Conservation (phyloP, 2,888 invertebrate genomes). For the Drosophila kanekoi region DNA sequence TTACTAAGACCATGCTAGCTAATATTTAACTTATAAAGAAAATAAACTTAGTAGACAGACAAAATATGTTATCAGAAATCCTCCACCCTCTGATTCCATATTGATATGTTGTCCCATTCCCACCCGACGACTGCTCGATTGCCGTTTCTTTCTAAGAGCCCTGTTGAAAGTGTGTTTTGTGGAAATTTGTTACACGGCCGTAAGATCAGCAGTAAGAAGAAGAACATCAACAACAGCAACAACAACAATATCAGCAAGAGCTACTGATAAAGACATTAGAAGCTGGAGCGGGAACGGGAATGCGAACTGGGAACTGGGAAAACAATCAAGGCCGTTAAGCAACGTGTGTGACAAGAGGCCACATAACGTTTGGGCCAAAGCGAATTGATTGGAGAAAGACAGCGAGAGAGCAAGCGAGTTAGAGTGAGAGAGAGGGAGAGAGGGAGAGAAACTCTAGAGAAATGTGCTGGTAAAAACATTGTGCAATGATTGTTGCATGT, state of each 20-base stretch:
- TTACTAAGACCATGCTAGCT: too few species aligned
- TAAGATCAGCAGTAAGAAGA: constrained; percentile 26
- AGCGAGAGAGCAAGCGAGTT: constrained; percentile 6
- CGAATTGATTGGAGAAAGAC: constrained; percentile 66
- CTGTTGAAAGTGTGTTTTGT: constrained; percentile 18
- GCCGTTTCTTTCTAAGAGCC: background rate
- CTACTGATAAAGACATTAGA: constrained; percentile 66
- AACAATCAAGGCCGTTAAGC: constrained; percentile 72
- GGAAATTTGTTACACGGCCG: constrained; percentile 55
- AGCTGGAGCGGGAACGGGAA: constrained; percentile 6
- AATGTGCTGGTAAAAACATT: constrained; percentile 27
- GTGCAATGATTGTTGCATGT: constrained; percentile 32
- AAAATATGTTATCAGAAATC: too few species aligned
- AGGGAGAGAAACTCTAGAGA: constrained; percentile 10
- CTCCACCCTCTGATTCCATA: too few species aligned
- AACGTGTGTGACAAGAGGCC: constrained; percentile 46
- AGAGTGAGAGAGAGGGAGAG: constrained; percentile 4
- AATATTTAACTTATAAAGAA: too few species aligned
- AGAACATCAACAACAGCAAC: background rate
- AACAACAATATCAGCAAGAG: constrained; percentile 2
- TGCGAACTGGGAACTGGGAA: constrained; percentile 16
- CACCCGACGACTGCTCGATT: background rate
- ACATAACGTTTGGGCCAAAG: constrained; percentile 62
- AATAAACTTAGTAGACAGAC: too few species aligned
- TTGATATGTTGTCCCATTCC: background rate